phyloP scores from a whole-genome alignment of 2,888 invertebrate species.

The Euplexia lucipara region DNA sequence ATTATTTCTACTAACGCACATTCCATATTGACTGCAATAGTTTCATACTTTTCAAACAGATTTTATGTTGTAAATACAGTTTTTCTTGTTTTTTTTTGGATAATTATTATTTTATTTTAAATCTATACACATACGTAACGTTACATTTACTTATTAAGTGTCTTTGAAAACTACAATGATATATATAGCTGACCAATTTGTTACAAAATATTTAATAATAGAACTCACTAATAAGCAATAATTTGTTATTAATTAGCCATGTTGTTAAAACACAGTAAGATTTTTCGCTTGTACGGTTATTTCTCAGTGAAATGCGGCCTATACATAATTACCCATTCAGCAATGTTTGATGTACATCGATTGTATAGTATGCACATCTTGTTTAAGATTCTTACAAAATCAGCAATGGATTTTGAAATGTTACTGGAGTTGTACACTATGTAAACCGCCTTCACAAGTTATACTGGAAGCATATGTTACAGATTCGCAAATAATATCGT shows the following conservation, averaged over 20 bases:
- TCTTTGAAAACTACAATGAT: slow-evolving; percentile 35
- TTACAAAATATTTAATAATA: slow-evolving; percentile 59
- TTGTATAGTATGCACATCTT: background rate
- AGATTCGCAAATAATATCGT: slow-evolving; percentile 49
- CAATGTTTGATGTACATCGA: background rate
- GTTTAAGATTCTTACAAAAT: background rate
- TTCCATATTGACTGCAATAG: slow-evolving; percentile 87
- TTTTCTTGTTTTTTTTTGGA: slow-evolving; percentile 62
- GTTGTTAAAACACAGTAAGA: slow-evolving; percentile 49
- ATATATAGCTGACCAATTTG: slow-evolving; percentile 62
- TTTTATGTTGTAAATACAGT: slow-evolving; percentile 60
- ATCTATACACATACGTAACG: slow-evolving; percentile 51
- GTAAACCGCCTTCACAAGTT: background rate
- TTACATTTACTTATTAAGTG: slow-evolving; percentile 52
- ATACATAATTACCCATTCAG: slow-evolving; percentile 5
- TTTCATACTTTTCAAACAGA: slow-evolving; percentile 73
- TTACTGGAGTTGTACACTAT: background rate
- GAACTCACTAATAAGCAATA: slow-evolving; percentile 59
- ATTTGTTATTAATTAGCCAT: slow-evolving; percentile 55
- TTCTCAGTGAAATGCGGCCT: background rate
- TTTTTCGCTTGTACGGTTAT: slow-evolving; percentile 30
- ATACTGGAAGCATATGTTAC: slow-evolving; percentile 41
- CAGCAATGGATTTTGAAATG: background rate
- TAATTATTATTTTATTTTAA: slow-evolving; percentile 62
- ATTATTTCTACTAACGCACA: slow-evolving; percentile 74